Evolutionary conservation across 92 coral and sea anemone genomes (phyloP).

Genomic region (Blastomussa wellsi): DNA sequence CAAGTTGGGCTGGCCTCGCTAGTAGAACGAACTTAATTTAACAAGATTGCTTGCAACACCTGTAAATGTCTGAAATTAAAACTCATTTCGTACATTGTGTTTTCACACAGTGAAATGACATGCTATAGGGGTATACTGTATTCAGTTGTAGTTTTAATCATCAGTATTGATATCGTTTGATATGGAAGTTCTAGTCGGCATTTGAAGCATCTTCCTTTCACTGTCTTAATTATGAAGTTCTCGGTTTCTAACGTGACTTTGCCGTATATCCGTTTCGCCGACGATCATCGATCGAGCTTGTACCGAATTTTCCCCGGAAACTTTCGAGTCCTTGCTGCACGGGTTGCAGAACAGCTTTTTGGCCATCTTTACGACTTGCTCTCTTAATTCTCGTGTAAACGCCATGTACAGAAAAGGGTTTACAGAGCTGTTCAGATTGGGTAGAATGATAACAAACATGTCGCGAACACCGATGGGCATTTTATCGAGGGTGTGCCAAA

Average conservation of each 20-base stretch:
- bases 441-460: slow-evolving; percentile 62
- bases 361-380: slow-evolving; percentile 34
- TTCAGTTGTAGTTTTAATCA: neutral
- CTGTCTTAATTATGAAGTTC: neutral
- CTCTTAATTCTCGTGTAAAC: slow-evolving; percentile 76
- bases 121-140: neutral
- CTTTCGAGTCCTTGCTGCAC: neutral
- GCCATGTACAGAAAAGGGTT: slow-evolving; percentile 80
- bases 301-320: neutral
- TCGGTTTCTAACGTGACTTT: neutral
- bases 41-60: neutral
- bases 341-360: slow-evolving; percentile 7
- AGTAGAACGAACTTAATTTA: neutral
- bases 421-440: slow-evolving; percentile 73
- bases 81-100: neutral
- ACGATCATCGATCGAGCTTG: neutral
- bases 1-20: no score
- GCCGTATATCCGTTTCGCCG: neutral
- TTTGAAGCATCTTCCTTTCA: neutral
- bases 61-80: neutral
- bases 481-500: slow-evolving; percentile 59
- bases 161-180: neutral
- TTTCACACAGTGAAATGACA: neutral
- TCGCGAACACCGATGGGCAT: slow-evolving; percentile 2
- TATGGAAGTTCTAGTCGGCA: neutral